Percentiles rank a stretch among this genome's conserved stretches.
phyloP scores from a whole-genome alignment of 2,113 vertebrate genomes.

The Xenopus laevis region DNA sequence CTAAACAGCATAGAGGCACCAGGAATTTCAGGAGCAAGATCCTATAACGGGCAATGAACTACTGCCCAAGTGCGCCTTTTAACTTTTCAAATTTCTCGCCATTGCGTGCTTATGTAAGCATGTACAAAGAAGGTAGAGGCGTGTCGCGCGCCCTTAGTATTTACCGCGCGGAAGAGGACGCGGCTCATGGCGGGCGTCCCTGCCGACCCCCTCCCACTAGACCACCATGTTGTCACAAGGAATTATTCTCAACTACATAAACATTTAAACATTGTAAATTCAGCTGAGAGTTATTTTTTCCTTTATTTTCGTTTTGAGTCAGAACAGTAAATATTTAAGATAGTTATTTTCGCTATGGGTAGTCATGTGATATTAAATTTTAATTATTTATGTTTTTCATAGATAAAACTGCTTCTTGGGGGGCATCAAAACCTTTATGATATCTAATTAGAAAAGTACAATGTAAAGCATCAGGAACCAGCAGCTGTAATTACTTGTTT shows the following conservation, averaged over 20 bases:
- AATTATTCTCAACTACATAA: not conserved
- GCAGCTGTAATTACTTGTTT: constrained; percentile 3
- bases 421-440: not conserved
- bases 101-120: too few relatives aligned
- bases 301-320: not conserved
- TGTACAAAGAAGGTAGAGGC: too few relatives aligned
- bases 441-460: constrained; percentile 1
- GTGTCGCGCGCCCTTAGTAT: too few relatives aligned
- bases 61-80: too few relatives aligned
- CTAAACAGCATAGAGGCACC: too few relatives aligned
- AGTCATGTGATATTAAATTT: not conserved
- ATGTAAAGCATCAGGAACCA: not conserved
- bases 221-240: too few relatives aligned
- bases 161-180: too few relatives aligned
- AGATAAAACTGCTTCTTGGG: constrained; percentile 2
- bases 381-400: not conserved
- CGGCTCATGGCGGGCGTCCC: too few relatives aligned
- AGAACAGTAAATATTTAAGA: constrained; percentile 1
- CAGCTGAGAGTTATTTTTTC: not conserved
- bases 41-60: too few relatives aligned
- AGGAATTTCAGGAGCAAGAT: too few relatives aligned
- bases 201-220: too few relatives aligned
- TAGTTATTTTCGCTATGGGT: not conserved
- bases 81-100: too few relatives aligned
- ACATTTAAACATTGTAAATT: not conserved